A percentile compares a stretch with the other conserved stretches of the same genome.
Conservation (phyloP, 2,113 vertebrate species). For the Hippocampus abdominalis region DNA sequence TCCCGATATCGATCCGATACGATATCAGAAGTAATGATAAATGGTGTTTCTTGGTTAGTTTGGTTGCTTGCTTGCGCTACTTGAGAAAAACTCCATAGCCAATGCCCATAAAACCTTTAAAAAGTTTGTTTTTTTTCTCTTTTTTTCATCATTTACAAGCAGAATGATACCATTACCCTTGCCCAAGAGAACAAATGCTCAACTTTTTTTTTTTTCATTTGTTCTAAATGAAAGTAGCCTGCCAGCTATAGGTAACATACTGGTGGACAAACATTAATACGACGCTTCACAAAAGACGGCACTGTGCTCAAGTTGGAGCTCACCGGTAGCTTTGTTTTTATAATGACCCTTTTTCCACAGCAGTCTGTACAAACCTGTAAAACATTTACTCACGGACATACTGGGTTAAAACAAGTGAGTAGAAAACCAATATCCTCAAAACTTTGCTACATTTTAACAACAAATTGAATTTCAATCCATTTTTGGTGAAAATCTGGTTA, state of each 20-base stretch:
- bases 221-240: neutral
- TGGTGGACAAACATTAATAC: neutral
- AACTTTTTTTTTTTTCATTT: neutral
- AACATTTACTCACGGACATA: neutral
- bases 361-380: neutral
- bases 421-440: neutral
- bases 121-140: neutral
- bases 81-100: neutral
- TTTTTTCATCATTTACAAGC: neutral
- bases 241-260: neutral
- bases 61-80: neutral
- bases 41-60: too few relatives aligned
- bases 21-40: too few relatives aligned
- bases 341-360: neutral
- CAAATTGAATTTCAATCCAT: neutral
- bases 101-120: neutral
- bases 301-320: neutral
- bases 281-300: neutral
- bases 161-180: neutral
- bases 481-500: neutral
- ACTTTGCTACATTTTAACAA: neutral
- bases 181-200: neutral
- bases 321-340: neutral
- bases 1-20: too few relatives aligned
- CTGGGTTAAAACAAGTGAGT: neutral